These are phyloP conservation scores for Meteorus colon DNA, from an alignment of 2,888 invertebrate genomes.

Conservation along the genomic window DNA sequence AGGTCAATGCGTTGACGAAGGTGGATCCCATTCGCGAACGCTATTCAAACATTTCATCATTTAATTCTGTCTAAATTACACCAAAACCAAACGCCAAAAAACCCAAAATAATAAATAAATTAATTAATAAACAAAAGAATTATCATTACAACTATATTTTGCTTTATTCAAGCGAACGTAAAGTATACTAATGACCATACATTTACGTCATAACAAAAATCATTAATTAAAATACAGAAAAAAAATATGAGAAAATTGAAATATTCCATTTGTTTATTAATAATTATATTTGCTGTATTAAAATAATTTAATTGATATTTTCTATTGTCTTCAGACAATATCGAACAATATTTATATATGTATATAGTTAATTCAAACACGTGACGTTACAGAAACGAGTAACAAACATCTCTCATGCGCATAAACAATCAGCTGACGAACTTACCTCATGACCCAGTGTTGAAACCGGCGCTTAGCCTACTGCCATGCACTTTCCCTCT, in stretches of 20 bases:
- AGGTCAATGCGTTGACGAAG: constrained; percentile 44
- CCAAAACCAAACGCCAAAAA: not conserved
- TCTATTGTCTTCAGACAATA: too few relatives aligned
- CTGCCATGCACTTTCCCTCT: not conserved
- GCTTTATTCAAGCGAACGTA: too few relatives aligned
- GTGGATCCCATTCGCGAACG: not conserved
- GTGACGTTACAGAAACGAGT: not conserved
- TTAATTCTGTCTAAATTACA: not conserved
- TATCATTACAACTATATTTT: too few relatives aligned
- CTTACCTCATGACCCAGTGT: constrained; percentile 51
- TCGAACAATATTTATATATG: not conserved
- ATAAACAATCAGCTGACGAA: constrained; percentile 34
- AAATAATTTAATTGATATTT: too few relatives aligned
- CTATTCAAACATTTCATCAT: not conserved
- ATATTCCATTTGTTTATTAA: too few relatives aligned
- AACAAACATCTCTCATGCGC: not conserved
- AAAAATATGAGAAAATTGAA: too few relatives aligned
- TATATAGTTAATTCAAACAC: not conserved
- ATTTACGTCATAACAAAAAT: too few relatives aligned
- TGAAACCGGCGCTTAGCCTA: constrained; percentile 27
- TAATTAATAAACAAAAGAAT: too few relatives aligned
- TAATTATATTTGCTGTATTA: too few relatives aligned
- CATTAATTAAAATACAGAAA: too few relatives aligned
- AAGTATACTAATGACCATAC: too few relatives aligned
- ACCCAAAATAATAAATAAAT: too few relatives aligned